A percentile compares a stretch with the other conserved stretches of the same genome.
phyloP scores from a whole-genome alignment of 2,797 vertebrate species.

The Malacoraja senta region DNA sequence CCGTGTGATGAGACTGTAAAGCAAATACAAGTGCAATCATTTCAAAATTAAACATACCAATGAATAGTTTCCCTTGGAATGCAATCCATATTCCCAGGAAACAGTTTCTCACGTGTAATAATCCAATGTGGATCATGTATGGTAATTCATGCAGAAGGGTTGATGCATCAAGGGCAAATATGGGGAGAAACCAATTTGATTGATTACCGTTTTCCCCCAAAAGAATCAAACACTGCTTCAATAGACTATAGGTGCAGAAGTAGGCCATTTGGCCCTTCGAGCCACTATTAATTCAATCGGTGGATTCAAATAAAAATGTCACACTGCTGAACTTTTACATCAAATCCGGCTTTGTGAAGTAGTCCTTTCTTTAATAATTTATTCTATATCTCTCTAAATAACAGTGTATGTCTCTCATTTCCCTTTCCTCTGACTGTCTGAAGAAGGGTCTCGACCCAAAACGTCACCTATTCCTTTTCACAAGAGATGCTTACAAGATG shows the following conservation, averaged over 20 bases:
- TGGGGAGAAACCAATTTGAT: neutral
- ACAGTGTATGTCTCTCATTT: too few relatives aligned
- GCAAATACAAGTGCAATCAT: neutral
- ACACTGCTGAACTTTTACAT: neutral
- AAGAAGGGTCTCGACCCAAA: too few relatives aligned
- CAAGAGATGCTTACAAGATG: too few relatives aligned
- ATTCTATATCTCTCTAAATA: too few relatives aligned
- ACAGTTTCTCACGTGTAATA: neutral
- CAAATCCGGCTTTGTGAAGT: neutral
- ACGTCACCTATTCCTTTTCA: too few relatives aligned
- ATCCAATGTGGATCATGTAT: neutral
- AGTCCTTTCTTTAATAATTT: neutral
- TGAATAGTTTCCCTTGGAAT: conserved; percentile 21
- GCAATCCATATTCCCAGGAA: neutral
- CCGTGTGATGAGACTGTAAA: neutral
- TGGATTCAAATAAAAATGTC: neutral
- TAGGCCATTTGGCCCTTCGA: too few relatives aligned
- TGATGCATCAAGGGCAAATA: neutral
- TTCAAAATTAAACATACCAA: neutral
- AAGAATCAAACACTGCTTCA: neutral
- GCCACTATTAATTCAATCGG: neutral
- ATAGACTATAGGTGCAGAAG: neutral
- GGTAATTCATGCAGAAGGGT: neutral
- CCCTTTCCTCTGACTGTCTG: too few relatives aligned
- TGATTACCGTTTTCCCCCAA: too few relatives aligned